Base-by-base conservation (phyloP, 2,797 vertebrate species). In the Geotrypetes seraphini region DNA sequence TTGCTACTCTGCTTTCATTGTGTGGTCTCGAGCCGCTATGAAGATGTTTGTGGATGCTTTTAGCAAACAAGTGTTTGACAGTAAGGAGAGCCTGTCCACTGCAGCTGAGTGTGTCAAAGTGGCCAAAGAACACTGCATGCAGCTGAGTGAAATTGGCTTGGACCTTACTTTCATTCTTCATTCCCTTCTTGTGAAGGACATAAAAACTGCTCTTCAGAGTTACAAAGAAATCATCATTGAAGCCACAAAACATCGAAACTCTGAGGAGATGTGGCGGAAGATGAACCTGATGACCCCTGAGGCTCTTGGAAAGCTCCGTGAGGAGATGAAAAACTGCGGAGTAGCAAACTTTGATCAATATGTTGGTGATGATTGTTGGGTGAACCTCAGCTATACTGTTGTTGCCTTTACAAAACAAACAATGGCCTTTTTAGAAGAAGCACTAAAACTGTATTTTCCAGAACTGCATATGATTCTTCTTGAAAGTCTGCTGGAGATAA, bases 281-380 rank as follows among this genome's bases (percentile, higher is more conserved):
- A 97, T 99, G 96, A 99, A 99, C 64, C 71, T 99, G 26, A 97
- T 99, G 96, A 99, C 95, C 4, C 96, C 95, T 0, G 94, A 97
- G 65, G 93, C 94, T 0, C 69, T 97, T 55, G 49, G 76, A 10
- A 98, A 96, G 47, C 89, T 99, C 41, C 89, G 82, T 66, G 96
- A 98, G 3, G 95, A 99, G 69, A 97, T 99, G 93, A 84, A 75
- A 14, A 62, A 56, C 47, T 95, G 95, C 0, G 90, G 94, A 2
- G 75, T 97, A 7, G 43, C 62, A 29, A 83, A 20, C 66, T 96
- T 99, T 23, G 89, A 96, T 32, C 91, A 90, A 49, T 94, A 96
- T 71, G 96, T 89, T 0, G 96, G 96, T 1, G 91, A 97, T 6
- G 92, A 92, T 78, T 99, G 96, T 77, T 99, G 96, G 96, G 94